Percentiles rank a stretch among this genome's conserved stretches.
Conservation (phyloP, 2,888 invertebrate species). For the Orthosia cruda region DNA sequence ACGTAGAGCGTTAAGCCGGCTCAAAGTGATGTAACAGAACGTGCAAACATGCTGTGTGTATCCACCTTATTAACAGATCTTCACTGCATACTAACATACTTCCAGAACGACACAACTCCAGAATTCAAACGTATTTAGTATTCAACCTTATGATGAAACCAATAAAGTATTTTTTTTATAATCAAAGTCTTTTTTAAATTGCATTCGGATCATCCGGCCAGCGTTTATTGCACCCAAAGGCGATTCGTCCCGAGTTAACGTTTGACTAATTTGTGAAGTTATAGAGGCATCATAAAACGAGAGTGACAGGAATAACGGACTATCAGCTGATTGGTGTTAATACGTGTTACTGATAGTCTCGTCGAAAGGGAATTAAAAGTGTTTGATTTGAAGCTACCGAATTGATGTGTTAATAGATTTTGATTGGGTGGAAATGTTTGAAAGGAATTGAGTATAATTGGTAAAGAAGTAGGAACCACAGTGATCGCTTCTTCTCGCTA, state of each 20-base stretch:
- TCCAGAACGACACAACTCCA: slow-evolving; percentile 43
- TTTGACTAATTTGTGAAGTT: slow-evolving; percentile 91
- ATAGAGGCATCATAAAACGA: slow-evolving; percentile 84
- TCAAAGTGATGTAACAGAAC: slow-evolving; percentile 89
- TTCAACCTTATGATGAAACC: slow-evolving; percentile 55
- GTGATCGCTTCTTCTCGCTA: neutral
- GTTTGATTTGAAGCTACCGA: slow-evolving; percentile 36
- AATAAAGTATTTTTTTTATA: slow-evolving; percentile 63
- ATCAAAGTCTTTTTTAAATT: slow-evolving; percentile 74
- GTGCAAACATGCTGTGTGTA: slow-evolving; percentile 88
- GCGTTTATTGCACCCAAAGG: slow-evolving; percentile 90
- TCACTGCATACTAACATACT: slow-evolving; percentile 72
- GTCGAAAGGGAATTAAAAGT: slow-evolving; percentile 51
- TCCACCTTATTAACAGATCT: slow-evolving; percentile 89
- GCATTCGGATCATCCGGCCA: slow-evolving; percentile 85
- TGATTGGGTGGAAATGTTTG: slow-evolving; percentile 28
- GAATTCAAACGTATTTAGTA: slow-evolving; percentile 40
- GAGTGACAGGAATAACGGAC: slow-evolving; percentile 77
- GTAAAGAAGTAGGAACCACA: neutral
- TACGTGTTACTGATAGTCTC: slow-evolving; percentile 52
- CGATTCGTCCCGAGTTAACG: slow-evolving; percentile 88
- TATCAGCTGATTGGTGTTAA: slow-evolving; percentile 82
- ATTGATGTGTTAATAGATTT: slow-evolving; percentile 32
- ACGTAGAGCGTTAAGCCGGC: slow-evolving; percentile 87
- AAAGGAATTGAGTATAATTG: neutral